Base-by-base conservation (phyloP, 2,113 vertebrate species). In the Semicossyphus pulcher region DNA sequence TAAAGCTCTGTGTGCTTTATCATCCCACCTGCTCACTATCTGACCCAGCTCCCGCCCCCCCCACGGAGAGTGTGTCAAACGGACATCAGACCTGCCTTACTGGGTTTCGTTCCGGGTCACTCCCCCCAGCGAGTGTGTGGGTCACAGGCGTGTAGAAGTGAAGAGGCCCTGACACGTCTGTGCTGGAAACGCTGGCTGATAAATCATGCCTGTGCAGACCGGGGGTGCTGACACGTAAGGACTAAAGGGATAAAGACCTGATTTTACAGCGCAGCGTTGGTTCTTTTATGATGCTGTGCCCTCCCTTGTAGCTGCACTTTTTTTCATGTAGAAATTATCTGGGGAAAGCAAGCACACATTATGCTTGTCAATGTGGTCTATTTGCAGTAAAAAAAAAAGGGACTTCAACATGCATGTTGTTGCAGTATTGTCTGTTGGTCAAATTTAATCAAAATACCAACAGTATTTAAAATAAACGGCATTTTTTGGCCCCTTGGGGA, bases 61-160 rank as follows among this genome's bases (percentile, higher is more conserved):
- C 72, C 23, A 60, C 25, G 0, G 87, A 53, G 64, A 67, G 16
- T 1, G 52, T 75, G 81, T 88, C 86, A 85, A 51, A 41, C 70
- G 23, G 48, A 86, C 85, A 80, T 77, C 71, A 83, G 89, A 90
- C 71, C 77, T 69, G 54, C 45, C 61, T 83, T 51, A 53, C 45
- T 29, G 47, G 61, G 65, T 59, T 71, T 62, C 45, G 77, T 87
- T 87, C 66, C 20, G 57, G 84, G 76, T 88, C 86, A 68, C 41
- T 58, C 32, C 68, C 37, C 61, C 51, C 68, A 21, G 66, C 7
- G 72, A 84, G 56, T 56, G 56, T 65, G 34, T 14, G 67, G 58
- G 72, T 85, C 70, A 61, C 53, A 44, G 48, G 59, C 48, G 25
- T 51, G 79, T 65, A 56, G 52, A 71, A 69, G 41, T 75, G 53